Percentiles rank a stretch among this genome's conserved stretches.
phyloP scores from a whole-genome alignment of 2,888 invertebrate genomes.

The Lycia hirtaria region DNA sequence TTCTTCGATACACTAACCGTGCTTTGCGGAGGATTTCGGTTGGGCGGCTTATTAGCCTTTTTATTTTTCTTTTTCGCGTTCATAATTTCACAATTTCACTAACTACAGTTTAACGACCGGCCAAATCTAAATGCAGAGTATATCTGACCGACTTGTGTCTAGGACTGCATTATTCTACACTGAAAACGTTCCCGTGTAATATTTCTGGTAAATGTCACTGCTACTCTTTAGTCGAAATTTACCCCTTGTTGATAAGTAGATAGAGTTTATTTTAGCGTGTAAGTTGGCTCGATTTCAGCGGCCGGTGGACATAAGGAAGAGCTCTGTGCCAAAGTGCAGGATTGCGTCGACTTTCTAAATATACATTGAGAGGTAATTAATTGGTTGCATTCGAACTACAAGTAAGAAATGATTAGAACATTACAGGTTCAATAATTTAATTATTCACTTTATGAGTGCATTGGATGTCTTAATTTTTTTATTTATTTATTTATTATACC shows the following conservation, averaged over 20 bases:
- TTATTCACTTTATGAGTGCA: too few species aligned
- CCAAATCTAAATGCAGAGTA: constrained; percentile 69
- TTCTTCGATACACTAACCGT: constrained; percentile 35
- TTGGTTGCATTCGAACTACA: constrained; percentile 22
- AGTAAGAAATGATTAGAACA: constrained; percentile 21
- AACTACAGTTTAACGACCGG: constrained; percentile 53
- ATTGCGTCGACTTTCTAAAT: constrained; percentile 48
- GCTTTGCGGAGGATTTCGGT: constrained; percentile 50
- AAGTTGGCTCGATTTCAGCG: constrained; percentile 11
- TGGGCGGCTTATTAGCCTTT: constrained; percentile 60
- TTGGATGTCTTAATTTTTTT: too few species aligned
- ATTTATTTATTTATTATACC: too few species aligned
- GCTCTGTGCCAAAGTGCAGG: constrained; percentile 59
- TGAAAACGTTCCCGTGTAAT: constrained; percentile 63
- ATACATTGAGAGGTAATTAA: constrained; percentile 40
- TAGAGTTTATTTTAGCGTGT: constrained; percentile 32
- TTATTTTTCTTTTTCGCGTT: constrained; percentile 76
- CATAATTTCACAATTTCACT: constrained; percentile 56
- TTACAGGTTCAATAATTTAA: background rate
- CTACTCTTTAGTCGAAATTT: constrained; percentile 4
- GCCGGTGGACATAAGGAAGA: constrained; percentile 56
- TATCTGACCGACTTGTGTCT: constrained; percentile 71
- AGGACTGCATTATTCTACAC: constrained; percentile 69
- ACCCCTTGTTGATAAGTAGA: constrained; percentile 22
- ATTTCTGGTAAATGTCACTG: constrained; percentile 71